Evolutionary conservation across 2,113 vertebrate genomes (phyloP), one percentile per base, ranked within the genome.

Genomic region (Ivindomyrus marchei): DNA sequence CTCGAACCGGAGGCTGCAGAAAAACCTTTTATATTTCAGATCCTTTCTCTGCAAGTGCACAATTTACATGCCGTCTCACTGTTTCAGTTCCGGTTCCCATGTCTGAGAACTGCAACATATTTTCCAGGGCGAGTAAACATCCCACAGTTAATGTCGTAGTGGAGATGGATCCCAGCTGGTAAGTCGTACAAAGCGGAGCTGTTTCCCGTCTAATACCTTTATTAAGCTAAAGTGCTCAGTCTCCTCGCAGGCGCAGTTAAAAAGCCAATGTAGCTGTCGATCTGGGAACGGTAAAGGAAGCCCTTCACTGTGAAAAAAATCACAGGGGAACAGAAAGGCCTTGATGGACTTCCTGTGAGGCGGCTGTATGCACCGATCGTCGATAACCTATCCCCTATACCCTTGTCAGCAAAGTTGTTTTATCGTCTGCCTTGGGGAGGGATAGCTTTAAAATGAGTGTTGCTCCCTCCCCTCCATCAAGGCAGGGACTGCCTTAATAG

Each of bases 351-450:
- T 89, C 24, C 27, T 27, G 27, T 52, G 46, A 50, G 46, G 49
- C 11, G 47, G 46, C 66, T 27, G 24, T 50, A 11, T 24, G 46
- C 46, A 4, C 46, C 31, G 5, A 77, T 49, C n/a, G 47, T 89
- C 88, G 42, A 89, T 89, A 89, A 52, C 36, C 62, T 49, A 49
- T 80, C 80, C 45, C 66, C 70, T 74, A 50, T 39, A 52, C 27
- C 88, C 88, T 39, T 80, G 88, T 74, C 62, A 80, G 27, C 27
- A 89, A 80, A 36, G 66, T 36, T 88, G 87, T 31, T 56, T 84
- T 83, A 77, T 89, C 9, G 9, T 56, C 31, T 56, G 74, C 70
- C 74, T 89, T 89, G 31, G 77, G 77, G 31, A 83, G 66, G 66
- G 74, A 80, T 80, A 84, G 49, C 3, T 47, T 89, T 27, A 39